Base-by-base conservation (phyloP, 2,797 vertebrate genomes). In the Synanceia verrucosa region DNA sequence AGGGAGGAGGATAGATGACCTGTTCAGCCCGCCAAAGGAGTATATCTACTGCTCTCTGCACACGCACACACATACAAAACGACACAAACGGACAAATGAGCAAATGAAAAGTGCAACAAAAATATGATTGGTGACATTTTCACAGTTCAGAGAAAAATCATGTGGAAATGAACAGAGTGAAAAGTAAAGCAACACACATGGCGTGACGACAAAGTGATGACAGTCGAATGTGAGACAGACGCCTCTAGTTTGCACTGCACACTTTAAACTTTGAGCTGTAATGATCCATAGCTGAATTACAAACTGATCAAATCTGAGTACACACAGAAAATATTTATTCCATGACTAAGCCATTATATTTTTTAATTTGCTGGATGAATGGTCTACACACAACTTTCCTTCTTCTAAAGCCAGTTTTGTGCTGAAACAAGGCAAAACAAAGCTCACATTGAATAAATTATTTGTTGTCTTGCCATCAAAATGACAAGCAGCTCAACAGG, bases 31-130 rank as follows among this genome's bases (percentile, higher is more conserved):
- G 60, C 53, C 70, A 65, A 26, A 90, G 0, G 55, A 92, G 88
- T 9, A 39, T 55, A 70, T 87, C 48, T 19, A 91, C 85, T 57
- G 89, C 89, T 82, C 34, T 83, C 91, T 93, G 60, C 65, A 74
- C 36, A 51, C 44, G 78, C 23, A 41, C 62, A 77, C 41, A 50
- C 48, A 57, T 9, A 63, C 51, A 77, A 44, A 71, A 82, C 16
- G 53, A 81, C 64, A 88, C 65, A 85, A 76, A 81, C 51, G 66
- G 56, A 73, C 52, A 76, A 47, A 74, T 83, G 34, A 77, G 19
- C 62, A 83, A 78, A 81, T 47, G 66, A 77, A 53, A 74, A 82
- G 18, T 16, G 39, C 12, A 37, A 59, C 8, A 56, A 37, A 70
- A 34, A 44, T 1, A 13, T 28, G 48, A 75, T 14, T 51, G 21